A percentile compares a stretch with the other conserved stretches of the same genome.
These are phyloP conservation scores for Istiophorus platypterus DNA, from an alignment of 2,113 vertebrate species.

Conservation along the genomic window DNA sequence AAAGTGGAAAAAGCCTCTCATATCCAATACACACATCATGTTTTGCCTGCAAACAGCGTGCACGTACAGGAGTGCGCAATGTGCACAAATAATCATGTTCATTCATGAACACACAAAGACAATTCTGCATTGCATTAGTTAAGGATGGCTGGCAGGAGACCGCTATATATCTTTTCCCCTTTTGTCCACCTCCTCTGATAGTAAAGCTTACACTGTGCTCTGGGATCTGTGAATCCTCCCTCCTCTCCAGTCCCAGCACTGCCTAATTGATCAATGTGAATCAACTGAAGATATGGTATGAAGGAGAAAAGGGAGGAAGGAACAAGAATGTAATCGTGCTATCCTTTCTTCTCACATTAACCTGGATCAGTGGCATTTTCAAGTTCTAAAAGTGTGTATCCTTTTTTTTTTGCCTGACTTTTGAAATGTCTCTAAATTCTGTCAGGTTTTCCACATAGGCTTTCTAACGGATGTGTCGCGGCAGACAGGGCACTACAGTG, in stretches of 20 bases:
- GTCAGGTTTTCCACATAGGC: conserved; percentile 16
- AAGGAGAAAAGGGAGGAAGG: conserved; percentile 24
- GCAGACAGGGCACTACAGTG: background rate
- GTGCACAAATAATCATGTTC: background rate
- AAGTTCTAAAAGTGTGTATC: conserved; percentile 21
- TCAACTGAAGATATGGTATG: conserved; percentile 41
- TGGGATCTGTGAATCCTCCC: conserved; percentile 47
- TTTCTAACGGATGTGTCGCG: conserved; percentile 5
- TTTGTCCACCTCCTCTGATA: conserved; percentile 15
- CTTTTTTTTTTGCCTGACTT: conserved; percentile 37
- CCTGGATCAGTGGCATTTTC: conserved; percentile 43
- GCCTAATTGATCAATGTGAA: conserved; percentile 56
- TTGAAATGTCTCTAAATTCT: conserved; percentile 23
- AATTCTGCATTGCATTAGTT: conserved; percentile 23
- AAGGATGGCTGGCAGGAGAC: conserved; percentile 9
- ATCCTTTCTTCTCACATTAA: conserved; percentile 36
- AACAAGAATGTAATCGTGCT: conserved; percentile 21
- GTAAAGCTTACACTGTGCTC: conserved; percentile 48
- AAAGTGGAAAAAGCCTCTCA: conserved; percentile 14
- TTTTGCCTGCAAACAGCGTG: background rate
- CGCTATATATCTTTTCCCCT: conserved; percentile 28
- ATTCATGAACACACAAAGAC: background rate
- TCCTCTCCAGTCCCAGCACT: conserved; percentile 42
- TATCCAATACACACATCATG: conserved; percentile 17
- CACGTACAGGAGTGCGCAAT: background rate